Evolutionary conservation across 2,888 invertebrate genomes (phyloP), one percentile per base, ranked within the genome.

Genomic region (Volucella inanis): DNA sequence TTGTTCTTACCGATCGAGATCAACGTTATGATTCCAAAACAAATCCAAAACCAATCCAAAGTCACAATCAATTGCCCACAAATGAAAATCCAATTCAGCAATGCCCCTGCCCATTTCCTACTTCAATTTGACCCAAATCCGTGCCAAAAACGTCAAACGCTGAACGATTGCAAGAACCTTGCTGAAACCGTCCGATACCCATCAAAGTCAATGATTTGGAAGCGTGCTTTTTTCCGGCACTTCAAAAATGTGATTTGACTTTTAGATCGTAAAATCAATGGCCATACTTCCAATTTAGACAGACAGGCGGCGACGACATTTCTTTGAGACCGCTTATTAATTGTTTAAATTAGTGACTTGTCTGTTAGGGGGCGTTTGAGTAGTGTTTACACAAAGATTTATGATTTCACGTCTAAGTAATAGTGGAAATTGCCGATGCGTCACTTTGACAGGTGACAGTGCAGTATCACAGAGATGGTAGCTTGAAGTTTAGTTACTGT

Each of bases 231-330:
- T 39, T 59, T 70, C 57, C 71, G 71, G 71, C 50, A 68, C 31
- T 55, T 68, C 31, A 50, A 14, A 74, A 62, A 65, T 43, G 62
- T 47, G 47, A 68, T n/a, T n/a, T 47, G 31, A 31, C 31, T n/a
- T 50, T 57, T 67, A 57, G 43, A 75, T 75, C 65, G 75, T 52
- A 11, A 52, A 39, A 52, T 76, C 67, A 76, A 61, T 67, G 67
- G 52, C 47, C 76, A 14, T 39, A 45, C 59, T 68, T 38, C 61
- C 76, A 59, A 68, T 67, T 68, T 50, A n/a, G 45, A 38, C 31
- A 18, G 41, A 52, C 8, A 31, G 64, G 31, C 6, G 31, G 6
- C 31, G 31, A 31, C 6, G 31, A 6, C 11, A 22, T 11, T 68
- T 55, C 14, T 55, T 38, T 14, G 15, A 47, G 39, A 55, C 49